Evolutionary conservation across 2,113 vertebrate genomes (phyloP).

Genomic region (cattle (Bos taurus)): DNA sequence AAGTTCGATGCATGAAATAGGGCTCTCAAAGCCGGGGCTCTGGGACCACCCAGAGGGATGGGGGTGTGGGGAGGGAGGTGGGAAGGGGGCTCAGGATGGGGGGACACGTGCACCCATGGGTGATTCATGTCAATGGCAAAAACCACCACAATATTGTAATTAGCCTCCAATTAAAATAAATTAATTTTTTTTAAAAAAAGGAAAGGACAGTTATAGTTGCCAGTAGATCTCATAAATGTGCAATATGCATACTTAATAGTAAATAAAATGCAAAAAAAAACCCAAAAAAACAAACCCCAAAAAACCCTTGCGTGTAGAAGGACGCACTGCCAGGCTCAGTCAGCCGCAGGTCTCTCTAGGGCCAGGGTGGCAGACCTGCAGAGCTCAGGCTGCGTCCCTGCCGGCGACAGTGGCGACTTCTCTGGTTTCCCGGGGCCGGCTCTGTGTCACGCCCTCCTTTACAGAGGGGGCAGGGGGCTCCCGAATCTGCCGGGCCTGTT

Average conservation of each 20-base stretch:
- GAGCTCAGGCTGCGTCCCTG: background rate
- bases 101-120: background rate
- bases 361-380: background rate
- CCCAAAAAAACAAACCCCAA: background rate
- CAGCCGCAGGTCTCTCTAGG: rapidly evolving
- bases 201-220: background rate
- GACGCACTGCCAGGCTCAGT: background rate
- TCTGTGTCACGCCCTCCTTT: background rate
- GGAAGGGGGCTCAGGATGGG: background rate
- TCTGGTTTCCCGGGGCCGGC: background rate
- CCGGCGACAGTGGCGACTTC: rapidly evolving
- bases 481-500: background rate
- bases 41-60: background rate
- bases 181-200: background rate
- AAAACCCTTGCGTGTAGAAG: background rate
- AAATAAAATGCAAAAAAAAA: background rate
- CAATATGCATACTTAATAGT: background rate
- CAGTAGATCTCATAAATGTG: background rate
- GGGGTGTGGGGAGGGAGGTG: background rate
- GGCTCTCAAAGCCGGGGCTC: background rate
- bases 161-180: background rate
- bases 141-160: background rate
- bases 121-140: background rate
- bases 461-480: background rate
- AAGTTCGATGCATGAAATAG: background rate